These are phyloP conservation scores for Halcyon chelicuti DNA, from an alignment of 2,797 vertebrate genomes.

Conservation along the genomic window DNA sequence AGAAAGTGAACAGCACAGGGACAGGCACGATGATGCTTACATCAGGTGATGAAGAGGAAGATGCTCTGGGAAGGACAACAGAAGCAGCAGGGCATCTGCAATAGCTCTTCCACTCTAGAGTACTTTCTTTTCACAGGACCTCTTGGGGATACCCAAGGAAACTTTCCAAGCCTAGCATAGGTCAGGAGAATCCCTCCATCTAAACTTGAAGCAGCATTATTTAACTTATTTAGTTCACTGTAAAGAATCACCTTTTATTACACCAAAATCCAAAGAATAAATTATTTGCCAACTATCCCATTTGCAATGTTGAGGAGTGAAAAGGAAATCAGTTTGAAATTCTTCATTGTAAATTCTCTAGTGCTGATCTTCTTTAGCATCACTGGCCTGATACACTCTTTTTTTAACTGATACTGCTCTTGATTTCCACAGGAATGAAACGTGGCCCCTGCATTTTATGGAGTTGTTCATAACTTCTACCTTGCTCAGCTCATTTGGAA, in stretches of 20 bases:
- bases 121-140: not conserved
- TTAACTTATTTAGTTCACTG: not conserved
- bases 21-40: not conserved
- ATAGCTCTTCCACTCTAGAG: not conserved
- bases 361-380: not conserved
- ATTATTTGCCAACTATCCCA: not conserved
- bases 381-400: not conserved
- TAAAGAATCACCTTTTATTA: not conserved
- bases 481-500: constrained; percentile 37
- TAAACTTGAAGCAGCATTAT: not conserved
- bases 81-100: not conserved
- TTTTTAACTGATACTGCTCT: not conserved
- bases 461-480: constrained; percentile 43
- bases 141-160: not conserved
- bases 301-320: not conserved
- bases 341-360: not conserved
- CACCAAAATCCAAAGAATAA: not conserved
- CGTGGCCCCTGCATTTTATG: not conserved
- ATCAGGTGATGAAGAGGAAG: not conserved
- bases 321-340: not conserved
- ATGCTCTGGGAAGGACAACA: not conserved
- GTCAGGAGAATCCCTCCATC: not conserved
- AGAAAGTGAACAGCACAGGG: not conserved
- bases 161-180: not conserved
- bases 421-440: not conserved